Conservation (phyloP, 1,140 invertebrate species). For the Cotesia vestalis region DNA sequence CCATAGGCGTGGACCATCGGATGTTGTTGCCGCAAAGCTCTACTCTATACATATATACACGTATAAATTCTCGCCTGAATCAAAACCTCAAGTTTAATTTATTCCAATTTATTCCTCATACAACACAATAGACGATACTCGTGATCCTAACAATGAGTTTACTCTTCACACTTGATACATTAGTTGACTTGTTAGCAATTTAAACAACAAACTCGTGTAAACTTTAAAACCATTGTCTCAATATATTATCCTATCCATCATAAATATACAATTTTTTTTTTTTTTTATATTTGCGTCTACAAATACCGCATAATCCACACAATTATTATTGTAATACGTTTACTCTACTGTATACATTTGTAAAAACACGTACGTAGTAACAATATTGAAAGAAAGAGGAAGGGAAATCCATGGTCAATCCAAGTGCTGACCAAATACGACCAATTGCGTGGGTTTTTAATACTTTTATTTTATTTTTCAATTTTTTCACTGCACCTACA, state of each 20-base stretch:
- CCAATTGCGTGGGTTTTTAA: constrained; percentile 24
- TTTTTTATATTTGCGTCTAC: too few species aligned
- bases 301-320: too few species aligned
- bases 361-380: background rate
- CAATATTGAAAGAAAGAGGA: constrained; percentile 1
- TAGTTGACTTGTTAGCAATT: constrained; percentile 2
- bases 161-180: too few species aligned
- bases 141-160: too few species aligned
- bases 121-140: too few species aligned
- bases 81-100: background rate
- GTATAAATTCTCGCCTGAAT: background rate
- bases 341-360: background rate
- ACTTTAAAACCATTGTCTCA: background rate
- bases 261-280: too few species aligned
- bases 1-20: constrained; percentile 29
- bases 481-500: constrained; percentile 27
- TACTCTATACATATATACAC: background rate
- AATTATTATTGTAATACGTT: too few species aligned
- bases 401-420: constrained; percentile 17
- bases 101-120: background rate
- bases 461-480: too few species aligned
- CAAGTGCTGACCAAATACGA: constrained; percentile 16
- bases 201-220: constrained; percentile 1
- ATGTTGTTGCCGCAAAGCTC: constrained; percentile 10
- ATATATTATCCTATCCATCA: too few species aligned